Evolutionary conservation across 2,888 invertebrate species (phyloP).

Genomic region (Lasioglossum vierecki): DNA sequence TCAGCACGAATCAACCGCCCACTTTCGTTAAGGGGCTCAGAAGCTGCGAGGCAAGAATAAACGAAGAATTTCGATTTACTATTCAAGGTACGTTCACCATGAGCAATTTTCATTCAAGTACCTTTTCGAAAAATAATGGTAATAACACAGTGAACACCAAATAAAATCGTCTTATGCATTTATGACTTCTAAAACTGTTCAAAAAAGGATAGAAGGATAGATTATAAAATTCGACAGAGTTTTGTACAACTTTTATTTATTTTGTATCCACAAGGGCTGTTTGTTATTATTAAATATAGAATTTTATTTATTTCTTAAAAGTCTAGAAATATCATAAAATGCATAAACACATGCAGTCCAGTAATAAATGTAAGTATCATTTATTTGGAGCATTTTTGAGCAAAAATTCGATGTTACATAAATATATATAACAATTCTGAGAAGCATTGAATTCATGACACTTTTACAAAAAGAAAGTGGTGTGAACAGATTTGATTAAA

Average conservation of each 20-base stretch:
- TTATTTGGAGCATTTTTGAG: not conserved
- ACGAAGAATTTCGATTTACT: constrained; percentile 91
- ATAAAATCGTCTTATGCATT: not conserved
- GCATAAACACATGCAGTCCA: too few species aligned
- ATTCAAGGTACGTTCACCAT: constrained; percentile 88
- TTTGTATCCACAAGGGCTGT: too few species aligned
- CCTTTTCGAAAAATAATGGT: not conserved
- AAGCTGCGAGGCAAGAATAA: constrained; percentile 92
- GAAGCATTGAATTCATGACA: not conserved
- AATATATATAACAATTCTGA: not conserved
- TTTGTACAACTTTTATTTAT: too few species aligned
- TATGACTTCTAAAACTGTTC: too few species aligned
- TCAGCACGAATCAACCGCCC: constrained; percentile 92
- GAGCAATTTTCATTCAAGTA: not conserved
- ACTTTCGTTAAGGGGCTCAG: constrained; percentile 92
- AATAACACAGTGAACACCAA: not conserved
- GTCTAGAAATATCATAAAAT: too few species aligned
- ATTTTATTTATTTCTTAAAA: too few species aligned
- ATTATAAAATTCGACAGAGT: too few species aligned
- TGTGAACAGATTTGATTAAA: not conserved
- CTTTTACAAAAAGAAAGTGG: not conserved
- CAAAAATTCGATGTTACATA: not conserved
- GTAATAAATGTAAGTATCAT: not conserved
- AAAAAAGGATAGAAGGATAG: too few species aligned
- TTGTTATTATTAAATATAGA: too few species aligned